These are phyloP conservation scores for Drosophila maculinotata DNA, from an alignment of 2,888 invertebrate species.

Conservation along the genomic window DNA sequence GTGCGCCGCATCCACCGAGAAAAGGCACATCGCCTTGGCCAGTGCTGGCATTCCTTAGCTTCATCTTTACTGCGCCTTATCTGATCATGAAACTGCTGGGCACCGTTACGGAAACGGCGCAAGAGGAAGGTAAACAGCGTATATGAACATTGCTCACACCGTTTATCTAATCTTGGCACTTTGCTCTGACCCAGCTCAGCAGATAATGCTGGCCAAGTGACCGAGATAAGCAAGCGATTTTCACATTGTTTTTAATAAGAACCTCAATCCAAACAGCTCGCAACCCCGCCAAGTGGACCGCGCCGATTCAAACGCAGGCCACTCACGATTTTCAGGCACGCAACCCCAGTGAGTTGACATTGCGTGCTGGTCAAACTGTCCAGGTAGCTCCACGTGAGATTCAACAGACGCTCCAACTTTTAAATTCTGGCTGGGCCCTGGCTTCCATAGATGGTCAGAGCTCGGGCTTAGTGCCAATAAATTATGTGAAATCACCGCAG, in stretches of 20 bases:
- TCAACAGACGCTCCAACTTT: conserved; percentile 88
- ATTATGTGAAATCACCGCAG: conserved; percentile 85
- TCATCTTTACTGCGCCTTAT: conserved; percentile 96
- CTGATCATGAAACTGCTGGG: conserved; percentile 93
- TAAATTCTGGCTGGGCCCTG: conserved; percentile 90
- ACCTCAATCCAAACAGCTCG: conserved; percentile 85
- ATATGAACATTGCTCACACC: conserved; percentile 41
- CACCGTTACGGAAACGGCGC: conserved; percentile 86
- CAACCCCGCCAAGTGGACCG: conserved; percentile 90
- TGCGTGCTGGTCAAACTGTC: conserved; percentile 91
- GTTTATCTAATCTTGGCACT: conserved; percentile 67
- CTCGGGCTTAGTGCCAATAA: conserved; percentile 89
- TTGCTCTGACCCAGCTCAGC: conserved; percentile 52
- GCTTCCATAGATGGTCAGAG: conserved; percentile 87
- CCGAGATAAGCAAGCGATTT: conserved; percentile 52
- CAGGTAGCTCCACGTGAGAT: conserved; percentile 93
- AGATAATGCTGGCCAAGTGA: conserved; percentile 35
- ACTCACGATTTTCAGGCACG: conserved; percentile 91
- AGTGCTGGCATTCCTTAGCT: conserved; percentile 93
- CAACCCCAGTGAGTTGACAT: conserved; percentile 90
- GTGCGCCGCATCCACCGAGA: conserved; percentile 73
- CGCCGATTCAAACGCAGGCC: conserved; percentile 89
- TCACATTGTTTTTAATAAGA: conserved; percentile 12
- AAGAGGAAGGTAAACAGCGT: conserved; percentile 87
- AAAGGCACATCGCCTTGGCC: conserved; percentile 91